Evolutionary conservation across 2,888 invertebrate genomes (phyloP).

Genomic region (Electrophaes corylata): DNA sequence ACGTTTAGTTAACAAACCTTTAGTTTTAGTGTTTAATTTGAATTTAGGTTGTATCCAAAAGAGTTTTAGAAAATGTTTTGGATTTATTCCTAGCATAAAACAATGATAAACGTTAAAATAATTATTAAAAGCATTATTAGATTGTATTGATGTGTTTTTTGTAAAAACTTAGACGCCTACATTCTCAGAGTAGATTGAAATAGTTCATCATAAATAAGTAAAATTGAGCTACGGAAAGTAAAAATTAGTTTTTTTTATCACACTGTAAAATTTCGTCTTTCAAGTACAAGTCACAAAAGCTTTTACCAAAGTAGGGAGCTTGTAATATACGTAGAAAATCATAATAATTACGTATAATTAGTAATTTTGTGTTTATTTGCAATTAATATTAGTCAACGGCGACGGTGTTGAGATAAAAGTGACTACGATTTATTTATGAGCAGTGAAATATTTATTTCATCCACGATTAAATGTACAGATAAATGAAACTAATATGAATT

Average conservation of each 20-base stretch:
- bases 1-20: not conserved
- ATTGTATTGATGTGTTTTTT: not conserved
- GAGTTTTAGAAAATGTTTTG: not conserved
- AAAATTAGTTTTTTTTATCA: no score
- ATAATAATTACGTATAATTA: slow-evolving; percentile 19
- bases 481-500: not conserved
- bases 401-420: slow-evolving; percentile 24
- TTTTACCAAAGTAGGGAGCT: slow-evolving; percentile 35
- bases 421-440: not conserved
- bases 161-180: not conserved
- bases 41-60: not conserved
- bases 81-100: not conserved
- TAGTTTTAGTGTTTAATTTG: not conserved
- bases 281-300: slow-evolving; percentile 18
- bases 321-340: slow-evolving; percentile 26
- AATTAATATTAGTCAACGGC: slow-evolving; percentile 43
- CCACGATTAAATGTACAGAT: not conserved
- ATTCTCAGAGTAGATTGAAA: not conserved
- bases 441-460: not conserved
- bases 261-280: no score
- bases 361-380: slow-evolving; percentile 48
- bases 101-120: not conserved
- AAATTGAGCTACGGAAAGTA: no score
- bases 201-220: no score
- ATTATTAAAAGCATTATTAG: not conserved